Base-by-base conservation (phyloP, 2,797 vertebrate genomes). In the Gallirallus australis region DNA sequence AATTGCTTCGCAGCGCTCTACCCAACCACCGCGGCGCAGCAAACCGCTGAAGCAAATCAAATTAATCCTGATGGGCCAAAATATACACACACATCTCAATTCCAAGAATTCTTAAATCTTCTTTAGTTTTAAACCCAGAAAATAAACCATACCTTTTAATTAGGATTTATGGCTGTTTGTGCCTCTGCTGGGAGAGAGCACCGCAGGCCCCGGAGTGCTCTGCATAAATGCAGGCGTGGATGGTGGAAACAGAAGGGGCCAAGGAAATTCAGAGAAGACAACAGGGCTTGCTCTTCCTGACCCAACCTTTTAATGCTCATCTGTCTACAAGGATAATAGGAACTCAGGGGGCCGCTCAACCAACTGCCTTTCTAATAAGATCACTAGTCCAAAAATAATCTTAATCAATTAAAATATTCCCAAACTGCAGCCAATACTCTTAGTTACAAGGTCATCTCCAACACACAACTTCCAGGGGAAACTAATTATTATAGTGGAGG, bases 341-440 rank as follows among this genome's bases (percentile, higher is more conserved):
- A 97, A 97, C 97, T 96, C 97, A 83, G 76, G 96, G 89, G 97
- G 96, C 88, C 91, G 93, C 89, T 97, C 97, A 96, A 96, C 97
- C 96, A 97, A 96, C 96, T 96, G 93, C 84, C 93, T 97, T 95
- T 93, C 96, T 96, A 97, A 97, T 97, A 97, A 97, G 93, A 96
- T 91, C 84, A 75, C 96, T 77, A 96, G 94, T 96, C 96, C 96
- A 97, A 97, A 97, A 97, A 97, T 96, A 96, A 97, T 97, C 94
- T 94, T 96, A 96, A 97, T 97, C 97, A 97, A 97, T 97, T 96
- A 96, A 94, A 96, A 96, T 93, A 97, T 95, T 94, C 96, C 95
- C 95, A 95, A 94, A 94, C 76, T 93, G 91, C 93, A 90, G 53
- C 86, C 93, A 94, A 70, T 83, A 86, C 96, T 94, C 86, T 82